phyloP scores from a whole-genome alignment of 1,140 invertebrate species.

The Calliopsis andreniformis region DNA sequence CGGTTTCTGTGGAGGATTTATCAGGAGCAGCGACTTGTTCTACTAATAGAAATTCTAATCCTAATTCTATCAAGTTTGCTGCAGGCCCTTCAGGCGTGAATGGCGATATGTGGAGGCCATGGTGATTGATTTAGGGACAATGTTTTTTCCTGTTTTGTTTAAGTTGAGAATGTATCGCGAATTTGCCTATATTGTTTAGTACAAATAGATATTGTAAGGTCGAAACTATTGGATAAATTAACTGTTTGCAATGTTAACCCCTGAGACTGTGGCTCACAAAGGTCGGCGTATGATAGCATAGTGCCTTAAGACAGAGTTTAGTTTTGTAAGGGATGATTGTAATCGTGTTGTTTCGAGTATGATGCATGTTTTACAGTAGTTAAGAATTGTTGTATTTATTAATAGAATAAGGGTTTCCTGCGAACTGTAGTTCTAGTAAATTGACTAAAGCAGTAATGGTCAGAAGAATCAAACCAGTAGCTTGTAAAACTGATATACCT shows the following conservation, averaged over 20 bases:
- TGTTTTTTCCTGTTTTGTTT: background rate
- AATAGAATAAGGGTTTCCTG: background rate
- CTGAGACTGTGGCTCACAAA: background rate
- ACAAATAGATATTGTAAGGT: background rate
- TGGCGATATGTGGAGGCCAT: constrained; percentile 81
- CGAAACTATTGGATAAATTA: background rate
- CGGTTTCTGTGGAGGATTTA: constrained; percentile 64
- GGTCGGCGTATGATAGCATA: background rate
- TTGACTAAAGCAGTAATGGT: background rate
- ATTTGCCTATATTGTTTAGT: background rate
- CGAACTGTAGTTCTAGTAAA: background rate
- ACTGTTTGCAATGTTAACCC: background rate
- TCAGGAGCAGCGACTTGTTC: constrained; percentile 66
- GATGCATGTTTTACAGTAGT: background rate
- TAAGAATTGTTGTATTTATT: constrained; percentile 12
- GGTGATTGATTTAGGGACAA: constrained; percentile 74
- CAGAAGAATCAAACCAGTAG: no score
- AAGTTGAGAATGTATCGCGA: background rate
- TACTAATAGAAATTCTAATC: constrained; percentile 66
- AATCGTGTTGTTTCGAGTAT: background rate
- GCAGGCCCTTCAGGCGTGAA: constrained; percentile 68
- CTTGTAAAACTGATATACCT: background rate
- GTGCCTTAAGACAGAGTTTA: constrained; percentile 16
- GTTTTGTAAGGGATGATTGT: background rate
- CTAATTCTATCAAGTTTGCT: constrained; percentile 67